phyloP scores from a whole-genome alignment of 35 echinoderm and acorn worm genomes.

The Hemicentrotus pulcherrimus region DNA sequence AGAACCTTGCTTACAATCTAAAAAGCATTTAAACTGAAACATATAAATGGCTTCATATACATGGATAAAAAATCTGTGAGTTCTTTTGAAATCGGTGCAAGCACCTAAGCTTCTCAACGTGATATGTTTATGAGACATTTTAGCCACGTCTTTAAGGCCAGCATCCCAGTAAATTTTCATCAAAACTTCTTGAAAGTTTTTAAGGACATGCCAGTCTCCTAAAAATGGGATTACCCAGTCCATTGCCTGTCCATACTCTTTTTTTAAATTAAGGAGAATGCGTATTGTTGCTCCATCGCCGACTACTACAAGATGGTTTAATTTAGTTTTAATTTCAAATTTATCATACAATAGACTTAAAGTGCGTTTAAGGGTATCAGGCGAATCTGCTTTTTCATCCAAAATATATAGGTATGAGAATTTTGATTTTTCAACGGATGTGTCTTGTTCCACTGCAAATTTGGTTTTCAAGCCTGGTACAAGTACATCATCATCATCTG shows the following conservation, averaged over 20 bases:
- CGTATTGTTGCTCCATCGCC: slow-evolving; percentile 60
- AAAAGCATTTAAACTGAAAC: too few species aligned
- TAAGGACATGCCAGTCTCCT: slow-evolving; percentile 67
- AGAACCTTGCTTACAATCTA: too few species aligned
- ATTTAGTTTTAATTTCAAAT: background rate
- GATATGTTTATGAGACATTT: background rate
- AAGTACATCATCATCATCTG: background rate
- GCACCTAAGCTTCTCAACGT: background rate
- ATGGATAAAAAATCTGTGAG: too few species aligned
- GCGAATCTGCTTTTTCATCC: background rate
- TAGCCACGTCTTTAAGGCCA: background rate
- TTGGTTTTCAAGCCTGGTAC: background rate
- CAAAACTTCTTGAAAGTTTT: slow-evolving; percentile 48
- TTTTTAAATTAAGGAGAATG: slow-evolving; percentile 47
- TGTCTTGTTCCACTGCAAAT: background rate
- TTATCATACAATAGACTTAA: slow-evolving; percentile 22
- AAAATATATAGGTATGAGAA: background rate
- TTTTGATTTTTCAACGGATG: background rate
- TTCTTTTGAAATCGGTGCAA: too few species aligned
- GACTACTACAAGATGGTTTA: slow-evolving; percentile 34
- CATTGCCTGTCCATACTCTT: slow-evolving; percentile 44
- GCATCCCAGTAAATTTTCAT: background rate
- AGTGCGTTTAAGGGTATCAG: background rate
- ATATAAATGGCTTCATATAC: too few species aligned
- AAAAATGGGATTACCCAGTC: slow-evolving; percentile 54